Evolutionary conservation across 2,113 vertebrate species (phyloP), one percentile per base, ranked within the genome.

Genomic region (Mesoclemmys tuberculata): DNA sequence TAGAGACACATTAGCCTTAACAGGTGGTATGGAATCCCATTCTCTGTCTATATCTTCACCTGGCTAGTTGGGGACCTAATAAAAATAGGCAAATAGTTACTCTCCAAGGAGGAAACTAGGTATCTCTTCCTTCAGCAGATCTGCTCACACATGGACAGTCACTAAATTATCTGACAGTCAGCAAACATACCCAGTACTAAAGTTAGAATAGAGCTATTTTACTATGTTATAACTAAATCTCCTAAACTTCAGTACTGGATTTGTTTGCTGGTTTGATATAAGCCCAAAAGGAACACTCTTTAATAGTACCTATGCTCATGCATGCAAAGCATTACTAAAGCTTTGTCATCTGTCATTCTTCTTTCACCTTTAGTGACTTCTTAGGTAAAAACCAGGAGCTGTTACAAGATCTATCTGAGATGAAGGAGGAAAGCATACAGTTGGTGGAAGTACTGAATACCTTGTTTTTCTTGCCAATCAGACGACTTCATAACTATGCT

Each of bases 371-470:
- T 85, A 99, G 99, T 92, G 99, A 99, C 89, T 98, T 99, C 93
- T 98, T 99, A 94, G 99, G 99, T 96, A 99, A 99, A 98, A 99
- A 98, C 89, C 98, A 98, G 3, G 99, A 99, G 88, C 96, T 99
- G 31, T 97, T 99, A 38, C 99, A 99, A 97, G 98, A 97, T 91
- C 97, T 99, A 83, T 98, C 98, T 1, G 98, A 99, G 96, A 98
- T 98, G 94, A 98, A 97, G 48, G 99, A 99, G 89, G 99, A 99
- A 89, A 98, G 96, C 87, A 90, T 97, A 1, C 91, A 98, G 51
- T 96, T 98, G 24, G 94, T 98, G 29, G 99, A 99, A 97, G 96
- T 99, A 91, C 93, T 99, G 96, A 98, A 98, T 95, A 95, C 98
- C 84, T 97, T 99, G 54, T 99, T 99, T 97, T 99, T 99, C 97